A percentile compares a stretch with the other conserved stretches of the same genome.
Conservation (phyloP, 2,113 vertebrate species). For the Syngnathus floridae region DNA sequence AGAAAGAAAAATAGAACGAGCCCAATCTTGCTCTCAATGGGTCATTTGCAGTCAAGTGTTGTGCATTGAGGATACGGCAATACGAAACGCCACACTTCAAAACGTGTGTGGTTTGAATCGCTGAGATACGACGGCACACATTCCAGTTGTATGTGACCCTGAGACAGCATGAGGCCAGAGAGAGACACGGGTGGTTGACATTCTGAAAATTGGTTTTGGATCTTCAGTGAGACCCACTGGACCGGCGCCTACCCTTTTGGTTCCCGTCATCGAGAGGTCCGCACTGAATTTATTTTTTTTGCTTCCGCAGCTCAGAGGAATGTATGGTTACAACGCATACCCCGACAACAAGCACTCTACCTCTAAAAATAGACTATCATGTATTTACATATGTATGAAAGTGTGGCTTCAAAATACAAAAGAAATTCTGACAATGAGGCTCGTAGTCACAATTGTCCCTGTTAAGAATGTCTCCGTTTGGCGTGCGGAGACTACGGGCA, state of each 20-base stretch:
- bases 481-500: constrained; percentile 60
- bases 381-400: constrained; percentile 61
- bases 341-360: constrained; percentile 42
- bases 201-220: constrained; percentile 30
- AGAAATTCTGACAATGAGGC: constrained; percentile 48
- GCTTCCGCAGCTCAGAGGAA: constrained; percentile 25
- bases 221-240: constrained; percentile 1
- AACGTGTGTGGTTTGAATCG: constrained; percentile 19
- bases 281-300: not conserved
- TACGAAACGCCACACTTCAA: constrained; percentile 1
- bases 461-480: not conserved
- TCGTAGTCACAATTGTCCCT: constrained; percentile 47
- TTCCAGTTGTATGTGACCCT: constrained; percentile 49
- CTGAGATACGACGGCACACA: not conserved
- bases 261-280: not conserved
- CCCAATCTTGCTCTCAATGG: not conserved
- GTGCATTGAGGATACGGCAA: not conserved
- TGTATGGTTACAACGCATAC: constrained; percentile 45
- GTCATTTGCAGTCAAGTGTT: not conserved
- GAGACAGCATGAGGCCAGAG: constrained; percentile 61
- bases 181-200: constrained; percentile 56
- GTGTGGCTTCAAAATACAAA: constrained; percentile 50
- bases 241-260: not conserved
- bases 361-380: constrained; percentile 52
- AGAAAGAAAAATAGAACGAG: not conserved